Evolutionary conservation across 2,113 vertebrate species (phyloP), one percentile per base, ranked within the genome.

Genomic region (Hippocampus abdominalis): DNA sequence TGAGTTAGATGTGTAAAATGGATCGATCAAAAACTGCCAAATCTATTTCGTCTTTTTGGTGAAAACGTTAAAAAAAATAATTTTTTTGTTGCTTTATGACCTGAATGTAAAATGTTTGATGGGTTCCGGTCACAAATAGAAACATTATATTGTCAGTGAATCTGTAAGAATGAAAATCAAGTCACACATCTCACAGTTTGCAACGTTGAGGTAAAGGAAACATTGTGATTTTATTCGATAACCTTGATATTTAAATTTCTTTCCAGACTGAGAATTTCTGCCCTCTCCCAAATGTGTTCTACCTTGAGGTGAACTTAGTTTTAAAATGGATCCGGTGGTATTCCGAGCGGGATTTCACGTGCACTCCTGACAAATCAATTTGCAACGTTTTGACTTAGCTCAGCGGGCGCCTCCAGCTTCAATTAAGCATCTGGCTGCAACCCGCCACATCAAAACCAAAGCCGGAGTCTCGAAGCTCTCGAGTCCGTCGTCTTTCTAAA

Each of bases 321-420:
- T 68, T 25, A n/a, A 64, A 20, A n/a, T 51, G 2, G 10, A 13
- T 15, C 16, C 4, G 16, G 27, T 8, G 5, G 8, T 9, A n/a
- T 21, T n/a, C 49, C 20, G 49, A n/a, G 49, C 9, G 20, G 20
- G 49, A n/a, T 12, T 51, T 8, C 49, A n/a, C 20, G 3, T 9
- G 20, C 49, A 21, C 49, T 9, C 20, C 63, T 68, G 71, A 73
- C 67, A 75, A 82, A 82, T 84, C 80, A 86, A 82, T 86, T 79
- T 78, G 65, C 49, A 21, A 8, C n/a, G 61, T 61, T 49, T 78
- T 66, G 73, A 79, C 61, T 77, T 66, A 56, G 64, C 49, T 71
- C 46, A 60, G 61, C 44, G 23, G 66, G 57, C 21, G 82, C 78
- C 82, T 36, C 73, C 73, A 75, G 80, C 71, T 68, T 76, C 82